These are phyloP conservation scores for Haliclona indistincta DNA, from an alignment of 37 sponge, comb jelly and placozoan species.

Conservation along the genomic window DNA sequence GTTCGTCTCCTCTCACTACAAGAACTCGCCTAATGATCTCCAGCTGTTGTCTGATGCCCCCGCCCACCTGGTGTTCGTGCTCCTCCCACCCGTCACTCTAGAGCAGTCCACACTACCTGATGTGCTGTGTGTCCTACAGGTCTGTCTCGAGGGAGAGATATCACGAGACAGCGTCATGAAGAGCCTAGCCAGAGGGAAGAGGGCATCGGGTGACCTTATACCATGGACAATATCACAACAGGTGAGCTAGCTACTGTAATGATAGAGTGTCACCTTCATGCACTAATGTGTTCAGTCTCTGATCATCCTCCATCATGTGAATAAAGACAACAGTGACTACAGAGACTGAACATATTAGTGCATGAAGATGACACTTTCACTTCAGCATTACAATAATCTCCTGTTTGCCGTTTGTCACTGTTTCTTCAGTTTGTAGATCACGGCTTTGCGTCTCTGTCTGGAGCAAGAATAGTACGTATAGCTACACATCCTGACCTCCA, in stretches of 20 bases:
- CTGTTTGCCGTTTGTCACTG: too few relatives aligned
- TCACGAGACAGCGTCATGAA: conserved; percentile 52
- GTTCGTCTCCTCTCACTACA: conserved; percentile 97
- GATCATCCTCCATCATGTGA: too few relatives aligned
- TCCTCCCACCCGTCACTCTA: conserved; percentile 77
- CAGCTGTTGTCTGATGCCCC: conserved; percentile 98
- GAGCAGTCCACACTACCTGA: conserved; percentile 84
- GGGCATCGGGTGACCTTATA: conserved; percentile 95
- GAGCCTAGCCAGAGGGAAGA: conserved; percentile 77
- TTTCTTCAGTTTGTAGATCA: conserved; percentile 86
- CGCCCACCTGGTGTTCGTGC: conserved; percentile 94
- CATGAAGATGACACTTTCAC: too few relatives aligned
- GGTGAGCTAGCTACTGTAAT: conserved; percentile 36
- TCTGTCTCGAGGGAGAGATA: conserved; percentile 95
- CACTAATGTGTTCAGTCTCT: too few relatives aligned
- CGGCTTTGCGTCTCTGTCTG: conserved; percentile 88
- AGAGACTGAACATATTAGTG: too few relatives aligned
- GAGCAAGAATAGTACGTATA: conserved; percentile 90
- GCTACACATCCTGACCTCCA: conserved; percentile 97
- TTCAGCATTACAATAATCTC: too few relatives aligned
- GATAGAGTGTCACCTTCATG: too few relatives aligned
- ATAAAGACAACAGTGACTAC: too few relatives aligned
- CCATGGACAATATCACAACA: conserved; percentile 98
- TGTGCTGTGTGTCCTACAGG: conserved; percentile 94
- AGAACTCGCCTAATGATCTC: conserved; percentile 99